These are phyloP conservation scores for Sitodiplosis mosellana DNA, from an alignment of 1,140 invertebrate genomes.

Conservation along the genomic window DNA sequence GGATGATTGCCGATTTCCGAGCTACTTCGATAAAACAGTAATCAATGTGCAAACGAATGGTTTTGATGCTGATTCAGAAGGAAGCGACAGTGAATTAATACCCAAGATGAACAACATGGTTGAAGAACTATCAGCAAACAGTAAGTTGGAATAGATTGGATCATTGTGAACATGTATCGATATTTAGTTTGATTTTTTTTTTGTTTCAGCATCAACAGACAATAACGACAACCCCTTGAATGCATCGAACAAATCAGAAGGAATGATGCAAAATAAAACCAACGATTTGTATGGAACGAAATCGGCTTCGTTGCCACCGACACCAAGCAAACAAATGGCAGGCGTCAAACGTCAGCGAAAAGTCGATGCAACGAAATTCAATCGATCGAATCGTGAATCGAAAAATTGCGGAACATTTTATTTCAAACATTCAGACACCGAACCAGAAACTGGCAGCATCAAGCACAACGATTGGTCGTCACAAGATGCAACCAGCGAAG, in stretches of 20 bases:
- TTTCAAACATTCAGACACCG: conserved; percentile 66
- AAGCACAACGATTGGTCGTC: conserved; percentile 10
- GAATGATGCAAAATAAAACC: background rate
- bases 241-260: background rate
- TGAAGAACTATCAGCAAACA: background rate
- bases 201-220: background rate
- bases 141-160: too few relatives aligned
- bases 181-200: background rate
- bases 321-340: conserved; percentile 5
- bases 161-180: too few relatives aligned
- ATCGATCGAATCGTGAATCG: conserved; percentile 50
- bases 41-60: conserved; percentile 9
- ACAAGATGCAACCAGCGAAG: conserved; percentile 3
- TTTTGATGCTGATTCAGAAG: conserved; percentile 24
- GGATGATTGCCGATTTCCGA: background rate
- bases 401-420: conserved; percentile 67
- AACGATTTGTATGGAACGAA: background rate
- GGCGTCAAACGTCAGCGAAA: conserved; percentile 29
- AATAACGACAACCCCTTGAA: background rate
- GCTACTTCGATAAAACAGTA: background rate
- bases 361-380: conserved; percentile 35
- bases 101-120: background rate
- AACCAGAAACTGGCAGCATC: conserved; percentile 35
- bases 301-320: background rate
- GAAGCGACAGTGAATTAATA: conserved; percentile 16